Percentiles rank a stretch among this genome's conserved stretches.
These are phyloP conservation scores for Agrypnia vestita DNA, from an alignment of 1,140 invertebrate genomes.

Conservation along the genomic window DNA sequence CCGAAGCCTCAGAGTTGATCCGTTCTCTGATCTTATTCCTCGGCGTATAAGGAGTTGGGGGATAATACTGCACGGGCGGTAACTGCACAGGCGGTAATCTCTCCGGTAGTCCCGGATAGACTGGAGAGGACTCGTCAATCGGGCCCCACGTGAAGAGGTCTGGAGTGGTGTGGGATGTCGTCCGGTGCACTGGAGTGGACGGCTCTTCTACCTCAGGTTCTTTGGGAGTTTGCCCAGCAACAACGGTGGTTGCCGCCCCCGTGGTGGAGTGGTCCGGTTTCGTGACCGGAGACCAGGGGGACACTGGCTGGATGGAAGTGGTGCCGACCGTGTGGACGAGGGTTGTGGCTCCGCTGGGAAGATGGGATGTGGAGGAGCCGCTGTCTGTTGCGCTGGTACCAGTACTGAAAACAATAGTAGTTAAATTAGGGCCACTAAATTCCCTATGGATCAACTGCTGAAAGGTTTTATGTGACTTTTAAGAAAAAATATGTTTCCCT, in stretches of 20 bases:
- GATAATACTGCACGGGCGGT: conserved; percentile 62
- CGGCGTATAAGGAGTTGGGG: conserved; percentile 64
- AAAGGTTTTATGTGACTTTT: too few species aligned
- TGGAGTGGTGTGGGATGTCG: conserved; percentile 43
- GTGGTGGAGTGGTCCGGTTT: conserved; percentile 59
- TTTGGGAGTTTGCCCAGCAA: conserved; percentile 7
- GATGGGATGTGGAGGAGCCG: conserved; percentile 65
- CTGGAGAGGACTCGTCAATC: conserved; percentile 51
- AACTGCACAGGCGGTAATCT: conserved; percentile 67
- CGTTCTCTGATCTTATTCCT: conserved; percentile 65
- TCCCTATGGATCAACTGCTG: too few species aligned
- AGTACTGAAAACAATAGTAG: conserved; percentile 60
- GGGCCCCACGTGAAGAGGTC: conserved; percentile 53
- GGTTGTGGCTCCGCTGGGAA: conserved; percentile 60
- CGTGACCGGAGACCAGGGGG: conserved; percentile 47
- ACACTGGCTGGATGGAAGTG: conserved; percentile 48
- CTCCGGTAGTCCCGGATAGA: conserved; percentile 52
- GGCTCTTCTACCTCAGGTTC: conserved; percentile 38
- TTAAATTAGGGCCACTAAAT: too few species aligned
- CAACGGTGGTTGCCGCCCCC: background rate
- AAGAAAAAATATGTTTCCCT: too few species aligned
- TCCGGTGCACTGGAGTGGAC: conserved; percentile 41
- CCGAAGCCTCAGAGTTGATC: conserved; percentile 82
- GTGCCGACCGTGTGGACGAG: conserved; percentile 47
- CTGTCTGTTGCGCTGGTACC: conserved; percentile 67